Conservation (phyloP, 2,113 vertebrate genomes). For the Oncorhynchus kisutch region DNA sequence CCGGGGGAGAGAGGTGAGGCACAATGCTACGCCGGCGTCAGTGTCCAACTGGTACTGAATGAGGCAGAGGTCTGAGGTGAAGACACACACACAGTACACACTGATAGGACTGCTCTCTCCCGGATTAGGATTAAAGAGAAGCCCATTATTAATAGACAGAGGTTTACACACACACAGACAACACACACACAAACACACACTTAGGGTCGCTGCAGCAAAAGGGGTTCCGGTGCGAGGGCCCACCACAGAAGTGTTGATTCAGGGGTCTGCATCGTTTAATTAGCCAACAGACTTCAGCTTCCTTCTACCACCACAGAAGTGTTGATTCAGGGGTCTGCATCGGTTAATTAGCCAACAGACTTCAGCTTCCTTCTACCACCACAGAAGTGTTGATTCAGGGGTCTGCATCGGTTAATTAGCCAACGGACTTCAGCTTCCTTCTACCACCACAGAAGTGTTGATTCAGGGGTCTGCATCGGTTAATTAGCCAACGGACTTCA, state of each 20-base stretch:
- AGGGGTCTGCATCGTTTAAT: conserved; percentile 26
- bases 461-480: too few relatives aligned
- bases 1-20: neutral
- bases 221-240: conserved; percentile 26
- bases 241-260: conserved; percentile 20
- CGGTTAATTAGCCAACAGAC: too few relatives aligned
- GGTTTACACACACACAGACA: neutral
- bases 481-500: too few relatives aligned
- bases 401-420: too few relatives aligned
- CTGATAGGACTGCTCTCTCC: conserved; percentile 3
- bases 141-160: neutral
- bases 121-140: conserved; percentile 36
- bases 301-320: too few relatives aligned
- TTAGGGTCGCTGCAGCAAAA: conserved; percentile 2
- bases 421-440: too few relatives aligned
- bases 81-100: neutral
- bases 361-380: too few relatives aligned
- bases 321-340: too few relatives aligned
- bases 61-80: neutral
- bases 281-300: conserved; percentile 26
- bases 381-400: too few relatives aligned
- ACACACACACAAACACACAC: conserved; percentile 4
- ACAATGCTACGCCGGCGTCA: neutral
- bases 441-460: neutral
- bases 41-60: conserved; percentile 18